Base-by-base conservation (phyloP, 2,888 invertebrate species). In the Lacanobia oleracea region DNA sequence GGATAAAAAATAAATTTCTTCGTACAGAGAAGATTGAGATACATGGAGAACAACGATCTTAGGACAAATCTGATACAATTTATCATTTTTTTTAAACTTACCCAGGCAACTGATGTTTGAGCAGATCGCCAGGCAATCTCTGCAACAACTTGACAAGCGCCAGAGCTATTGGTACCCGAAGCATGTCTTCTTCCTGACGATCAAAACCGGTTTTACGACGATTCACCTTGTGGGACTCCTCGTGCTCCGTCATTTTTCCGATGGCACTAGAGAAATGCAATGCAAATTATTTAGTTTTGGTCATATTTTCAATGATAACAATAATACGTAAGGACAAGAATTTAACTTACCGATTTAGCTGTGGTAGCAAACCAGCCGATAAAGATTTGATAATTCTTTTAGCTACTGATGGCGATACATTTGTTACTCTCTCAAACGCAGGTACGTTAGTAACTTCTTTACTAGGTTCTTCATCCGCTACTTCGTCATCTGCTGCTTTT, bases 101-200 rank as follows among this genome's bases (percentile, higher is more conserved):
- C 98, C 98, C 98, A 67, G 98, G 97, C 65, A 99, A 93, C 91
- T 98, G 98, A 68, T 97, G 94, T 54, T 98, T 97, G 67, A 99
- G 91, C 73, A 98, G 95, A 75, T 97, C 97, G 66, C 97, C 96
- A 0, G 99, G 99, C 61, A 99, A 94, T 85, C 98, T 97, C 89
- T 99, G 98, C 81, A 99, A 93, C 27, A 99, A 93, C 91, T 99
- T 99, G 0, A 99, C 98, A 68, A 99, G 97, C 0, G 99, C 99
- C 68, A 99, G 93, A 0, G 99, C 99, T 74, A 99, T 97, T 0
- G 99, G 99, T 10, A 99, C 98, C 62, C 98, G 96, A 79, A 98
- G 95, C 85, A 99, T 97, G 88, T 99, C 99, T 80, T 99, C 98
- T 87, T 98, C 98, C 90, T 99, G 99, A n/a, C 98, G 97, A 86